These are phyloP conservation scores for Polyommatus icarus DNA, from an alignment of 2,888 invertebrate species.

Conservation along the genomic window DNA sequence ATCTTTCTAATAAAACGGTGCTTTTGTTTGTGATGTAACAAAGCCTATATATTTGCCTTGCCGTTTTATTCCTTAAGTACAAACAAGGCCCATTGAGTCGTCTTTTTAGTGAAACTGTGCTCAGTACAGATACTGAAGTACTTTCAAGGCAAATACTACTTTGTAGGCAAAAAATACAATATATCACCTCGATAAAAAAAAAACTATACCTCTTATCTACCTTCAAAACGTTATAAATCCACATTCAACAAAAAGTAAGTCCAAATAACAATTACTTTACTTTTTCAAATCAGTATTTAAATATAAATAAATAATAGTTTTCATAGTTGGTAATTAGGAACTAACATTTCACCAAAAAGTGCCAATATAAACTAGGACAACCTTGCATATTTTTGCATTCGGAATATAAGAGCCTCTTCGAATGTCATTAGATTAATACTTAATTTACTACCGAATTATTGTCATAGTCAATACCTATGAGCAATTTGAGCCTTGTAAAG, in stretches of 20 bases:
- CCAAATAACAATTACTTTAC: background rate
- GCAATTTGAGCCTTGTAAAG: background rate
- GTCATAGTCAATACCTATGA: background rate
- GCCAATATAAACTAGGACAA: background rate
- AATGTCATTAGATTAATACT: background rate
- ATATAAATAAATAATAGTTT: background rate
- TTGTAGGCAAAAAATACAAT: background rate
- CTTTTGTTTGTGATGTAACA: background rate
- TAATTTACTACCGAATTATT: conserved; percentile 1
- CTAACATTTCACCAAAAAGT: background rate
- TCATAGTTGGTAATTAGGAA: background rate
- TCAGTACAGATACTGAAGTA: background rate
- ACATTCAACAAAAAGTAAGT: background rate
- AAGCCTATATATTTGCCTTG: background rate
- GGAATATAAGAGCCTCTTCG: background rate
- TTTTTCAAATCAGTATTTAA: background rate
- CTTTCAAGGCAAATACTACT: background rate
- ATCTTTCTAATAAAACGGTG: background rate
- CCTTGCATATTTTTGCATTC: background rate
- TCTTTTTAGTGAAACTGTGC: background rate
- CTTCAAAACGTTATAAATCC: background rate
- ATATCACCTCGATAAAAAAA: background rate
- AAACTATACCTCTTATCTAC: background rate
- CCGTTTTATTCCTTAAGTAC: background rate
- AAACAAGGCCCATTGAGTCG: background rate